Evolutionary conservation across 2,113 vertebrate genomes (phyloP), one percentile per base, ranked within the genome.

Genomic region (Apodemus speciosus): DNA sequence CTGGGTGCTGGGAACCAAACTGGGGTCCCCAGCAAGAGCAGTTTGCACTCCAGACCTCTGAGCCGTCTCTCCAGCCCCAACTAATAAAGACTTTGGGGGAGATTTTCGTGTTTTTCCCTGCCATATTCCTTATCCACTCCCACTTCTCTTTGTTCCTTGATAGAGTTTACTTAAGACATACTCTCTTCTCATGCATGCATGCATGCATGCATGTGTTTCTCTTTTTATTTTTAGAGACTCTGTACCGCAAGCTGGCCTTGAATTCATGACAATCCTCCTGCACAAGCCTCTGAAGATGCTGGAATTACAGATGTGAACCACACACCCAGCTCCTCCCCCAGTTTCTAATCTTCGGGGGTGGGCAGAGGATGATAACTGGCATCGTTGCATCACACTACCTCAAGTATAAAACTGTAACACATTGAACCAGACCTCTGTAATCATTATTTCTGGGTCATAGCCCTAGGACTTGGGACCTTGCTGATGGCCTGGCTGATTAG

Each of bases 141-240:
- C 21, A 72, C 0, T 58, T 90, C 35, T 75, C 49, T 71, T 89
- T 79, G 72, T 51, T 87, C 20, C 85, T 40, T 83, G 40, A 18
- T 81, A 81, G 69, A 73, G 21, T 0, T 92, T 88, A 58, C 66
- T 96, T 81, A 40, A 20, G 27, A 84, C n/a, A 91, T 56, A 49
- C 5, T 20, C 16, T 89, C 68, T 73, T 66, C 25, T 56, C 49
- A 69, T 43, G 60, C 25, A 23, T 13, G 64, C 25, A 9, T 58
- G 56, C 16, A 5, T 58, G 56, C 20, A 6, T 58, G 20, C 10
- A 10, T 14, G 64, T 6, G 21, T 72, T 40, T 72, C n/a, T 71
- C 35, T 43, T 49, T 79, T 58, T 38, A 13, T 60, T 81, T 38
- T 81, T 40, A 58, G 30, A 62, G 56, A 62, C 20, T 21, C 56